These are phyloP conservation scores for Carassius carassius DNA, from an alignment of 2,113 vertebrate genomes.

Conservation along the genomic window DNA sequence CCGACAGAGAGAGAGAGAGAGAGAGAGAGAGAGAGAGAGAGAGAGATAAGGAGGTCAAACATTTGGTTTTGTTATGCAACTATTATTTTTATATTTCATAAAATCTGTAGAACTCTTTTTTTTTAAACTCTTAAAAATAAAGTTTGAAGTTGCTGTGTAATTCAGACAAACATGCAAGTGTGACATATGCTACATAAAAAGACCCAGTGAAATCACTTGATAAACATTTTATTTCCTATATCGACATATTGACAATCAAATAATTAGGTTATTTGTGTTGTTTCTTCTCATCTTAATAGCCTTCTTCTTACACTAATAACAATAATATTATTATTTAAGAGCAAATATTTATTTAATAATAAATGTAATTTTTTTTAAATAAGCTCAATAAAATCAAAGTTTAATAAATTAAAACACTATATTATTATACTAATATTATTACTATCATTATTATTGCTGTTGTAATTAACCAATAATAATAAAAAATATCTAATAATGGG, in stretches of 20 bases:
- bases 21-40: not conserved
- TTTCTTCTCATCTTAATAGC: no score
- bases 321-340: no score
- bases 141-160: no score
- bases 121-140: no score
- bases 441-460: not conserved
- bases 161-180: no score
- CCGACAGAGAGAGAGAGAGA: not conserved
- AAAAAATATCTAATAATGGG: no score
- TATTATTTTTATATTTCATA: not conserved
- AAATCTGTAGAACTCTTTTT: not conserved
- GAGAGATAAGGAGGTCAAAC: conserved; percentile 1
- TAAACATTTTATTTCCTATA: not conserved
- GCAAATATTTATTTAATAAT: no score
- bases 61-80: not conserved
- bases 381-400: not conserved
- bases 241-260: no score
- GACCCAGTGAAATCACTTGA: not conserved
- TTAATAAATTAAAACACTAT: no score
- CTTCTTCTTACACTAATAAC: no score
- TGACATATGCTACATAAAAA: not conserved
- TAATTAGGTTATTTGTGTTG: no score
- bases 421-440: no score
- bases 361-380: not conserved
- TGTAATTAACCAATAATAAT: not conserved